Percentiles rank a stretch among this genome's conserved stretches.
Conservation (phyloP, 2,888 invertebrate species). For the Vanessa cardui region DNA sequence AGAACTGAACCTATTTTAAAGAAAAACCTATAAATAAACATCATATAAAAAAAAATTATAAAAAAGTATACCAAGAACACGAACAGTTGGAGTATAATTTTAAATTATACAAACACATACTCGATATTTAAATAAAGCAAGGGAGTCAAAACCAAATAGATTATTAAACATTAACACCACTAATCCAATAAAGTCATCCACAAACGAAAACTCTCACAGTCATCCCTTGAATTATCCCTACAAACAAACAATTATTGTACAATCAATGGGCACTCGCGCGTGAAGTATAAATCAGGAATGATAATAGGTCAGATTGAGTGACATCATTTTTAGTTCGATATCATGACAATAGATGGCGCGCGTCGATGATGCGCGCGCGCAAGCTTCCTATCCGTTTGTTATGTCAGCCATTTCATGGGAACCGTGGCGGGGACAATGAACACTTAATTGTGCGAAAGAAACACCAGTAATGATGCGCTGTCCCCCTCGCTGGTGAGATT, state of each 20-base stretch:
- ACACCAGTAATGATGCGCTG: constrained; percentile 70
- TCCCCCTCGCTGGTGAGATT: constrained; percentile 62
- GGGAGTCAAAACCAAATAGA: constrained; percentile 26
- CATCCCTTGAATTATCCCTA: constrained; percentile 55
- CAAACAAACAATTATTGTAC: constrained; percentile 80
- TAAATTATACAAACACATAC: not conserved
- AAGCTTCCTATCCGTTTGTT: constrained; percentile 45
- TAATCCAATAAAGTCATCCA: constrained; percentile 63
- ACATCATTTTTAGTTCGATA: constrained; percentile 63
- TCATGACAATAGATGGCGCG: constrained; percentile 64
- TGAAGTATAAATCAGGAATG: constrained; percentile 69
- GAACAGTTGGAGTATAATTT: constrained; percentile 6
- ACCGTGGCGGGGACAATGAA: constrained; percentile 69
- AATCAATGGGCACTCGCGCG: constrained; percentile 72
- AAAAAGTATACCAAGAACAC: not conserved
- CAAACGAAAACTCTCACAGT: constrained; percentile 65
- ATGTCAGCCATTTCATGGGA: constrained; percentile 76
- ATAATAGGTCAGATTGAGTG: constrained; percentile 65
- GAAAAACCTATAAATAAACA: too few relatives aligned
- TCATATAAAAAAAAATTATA: too few relatives aligned
- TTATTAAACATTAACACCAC: constrained; percentile 44
- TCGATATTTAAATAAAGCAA: constrained; percentile 16
- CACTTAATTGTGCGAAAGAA: constrained; percentile 78
- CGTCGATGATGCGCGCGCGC: constrained; percentile 61
- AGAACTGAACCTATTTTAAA: too few relatives aligned